These are phyloP conservation scores for Selenia dentaria DNA, from an alignment of 2,888 invertebrate genomes.

Conservation along the genomic window DNA sequence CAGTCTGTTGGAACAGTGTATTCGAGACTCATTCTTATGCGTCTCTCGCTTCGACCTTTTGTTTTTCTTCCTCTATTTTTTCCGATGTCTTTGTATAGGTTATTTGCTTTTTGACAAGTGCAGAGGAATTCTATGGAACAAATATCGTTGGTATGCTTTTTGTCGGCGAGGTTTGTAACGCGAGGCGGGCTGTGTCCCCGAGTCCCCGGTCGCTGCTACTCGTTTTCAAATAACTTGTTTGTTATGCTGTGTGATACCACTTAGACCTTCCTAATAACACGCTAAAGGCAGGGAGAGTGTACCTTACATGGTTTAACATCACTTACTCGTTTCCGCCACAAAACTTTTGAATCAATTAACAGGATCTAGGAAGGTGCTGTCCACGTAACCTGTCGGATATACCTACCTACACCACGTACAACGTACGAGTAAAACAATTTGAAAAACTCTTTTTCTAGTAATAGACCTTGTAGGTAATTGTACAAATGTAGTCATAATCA, in stretches of 20 bases:
- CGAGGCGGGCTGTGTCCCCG: neutral
- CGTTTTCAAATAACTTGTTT: conserved; percentile 28
- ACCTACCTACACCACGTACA: no score
- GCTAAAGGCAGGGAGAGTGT: neutral
- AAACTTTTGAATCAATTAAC: neutral
- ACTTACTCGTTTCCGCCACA: conserved; percentile 6
- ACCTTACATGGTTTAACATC: conserved; percentile 8
- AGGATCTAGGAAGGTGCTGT: no score
- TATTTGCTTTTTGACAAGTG: conserved; percentile 80
- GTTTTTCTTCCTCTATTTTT: conserved; percentile 68
- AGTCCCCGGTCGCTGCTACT: conserved; percentile 23
- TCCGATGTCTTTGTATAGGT: conserved; percentile 62
- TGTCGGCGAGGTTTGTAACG: conserved; percentile 22
- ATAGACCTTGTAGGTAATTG: no score
- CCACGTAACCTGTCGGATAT: no score
- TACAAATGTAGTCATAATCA: no score
- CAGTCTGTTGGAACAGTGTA: conserved; percentile 46
- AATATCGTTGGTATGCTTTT: conserved; percentile 60
- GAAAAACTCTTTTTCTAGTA: no score
- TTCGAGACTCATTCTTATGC: conserved; percentile 60
- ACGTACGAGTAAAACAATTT: no score
- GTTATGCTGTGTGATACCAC: conserved; percentile 8
- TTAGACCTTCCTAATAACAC: conserved; percentile 6
- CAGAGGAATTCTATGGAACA: conserved; percentile 66
- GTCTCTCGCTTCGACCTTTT: conserved; percentile 58